Base-by-base conservation (phyloP, 2,797 vertebrate genomes). In the Gadopsis bispinosus region DNA sequence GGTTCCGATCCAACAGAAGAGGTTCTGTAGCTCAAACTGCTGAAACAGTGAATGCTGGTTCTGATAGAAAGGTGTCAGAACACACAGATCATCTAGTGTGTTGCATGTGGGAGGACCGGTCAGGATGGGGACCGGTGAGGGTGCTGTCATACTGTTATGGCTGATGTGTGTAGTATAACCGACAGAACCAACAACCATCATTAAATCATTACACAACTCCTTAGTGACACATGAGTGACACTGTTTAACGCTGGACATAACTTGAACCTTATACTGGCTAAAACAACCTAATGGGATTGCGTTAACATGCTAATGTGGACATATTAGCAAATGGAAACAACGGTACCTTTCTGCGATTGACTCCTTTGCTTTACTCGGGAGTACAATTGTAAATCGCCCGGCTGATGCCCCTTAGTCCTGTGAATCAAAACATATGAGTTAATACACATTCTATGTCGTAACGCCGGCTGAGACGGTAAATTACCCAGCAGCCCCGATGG, bases 341-440 rank as follows among this genome's bases (percentile, higher is more conserved):
- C 9, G 7, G 0, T 39, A 91, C 90, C 90, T 92, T 63, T 71
- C 16, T 7, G 55, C 20, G 77, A 58, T 22, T 29, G 7, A 5
- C 58, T 81, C 35, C 51, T 35, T 50, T 33, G 22, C 41, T 75
- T 62, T 19, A 62, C 22, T 45, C 45, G 4, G 16, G 31, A 63
- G 50, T 4, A 29, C 4, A 22, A 13, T 31, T n/a, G 71, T 1
- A 56, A 74, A 75, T n/a, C 2, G 3, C 20, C 64, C 17, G 37
- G 53, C 13, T 35, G 2, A 35, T 59, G 41, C 47, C 13, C 9
- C 7, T 43, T 31, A 35, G 12, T 60, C 50, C 26, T 1, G 50
- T 39, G 22, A 4, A 41, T 69, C 73, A 84, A 73, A 87, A 73
- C 73, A 89, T 72, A 17, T 29, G 7, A 35, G 5, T 19, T 2